Evolutionary conservation across 2,888 invertebrate genomes (phyloP).

Genomic region (Calameuta idolon): DNA sequence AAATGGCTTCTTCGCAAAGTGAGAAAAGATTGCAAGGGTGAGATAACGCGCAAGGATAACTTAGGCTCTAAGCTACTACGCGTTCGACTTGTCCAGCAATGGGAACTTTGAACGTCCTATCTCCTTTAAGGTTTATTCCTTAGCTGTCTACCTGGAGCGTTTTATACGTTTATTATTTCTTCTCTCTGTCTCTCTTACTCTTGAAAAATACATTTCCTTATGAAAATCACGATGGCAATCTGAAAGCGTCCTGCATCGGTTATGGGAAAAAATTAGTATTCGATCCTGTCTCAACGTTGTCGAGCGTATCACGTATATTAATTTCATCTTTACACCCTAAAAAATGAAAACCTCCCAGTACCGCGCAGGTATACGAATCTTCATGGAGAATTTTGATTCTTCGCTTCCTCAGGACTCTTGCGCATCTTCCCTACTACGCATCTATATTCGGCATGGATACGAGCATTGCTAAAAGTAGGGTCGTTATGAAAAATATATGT

Average conservation of each 20-base stretch:
- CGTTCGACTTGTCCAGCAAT: background rate
- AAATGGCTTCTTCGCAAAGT: slow-evolving; percentile 58
- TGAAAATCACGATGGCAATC: background rate
- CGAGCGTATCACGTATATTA: background rate
- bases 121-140: background rate
- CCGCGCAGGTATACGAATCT: background rate
- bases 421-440: background rate
- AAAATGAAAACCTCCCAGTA: background rate
- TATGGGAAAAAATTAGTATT: background rate
- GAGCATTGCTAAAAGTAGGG: background rate
- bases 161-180: background rate
- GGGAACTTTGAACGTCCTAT: background rate
- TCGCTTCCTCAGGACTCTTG: background rate
- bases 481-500: background rate
- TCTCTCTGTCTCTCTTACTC: background rate
- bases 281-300: background rate
- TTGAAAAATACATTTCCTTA: background rate
- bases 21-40: slow-evolving; percentile 54
- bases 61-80: background rate
- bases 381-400: background rate
- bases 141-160: background rate
- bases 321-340: background rate
- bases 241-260: background rate
- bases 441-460: background rate
- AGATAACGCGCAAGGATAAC: slow-evolving; percentile 8